Evolutionary conservation across 2,113 vertebrate species (phyloP), one percentile per base, ranked within the genome.

Genomic region (Neogale vison): DNA sequence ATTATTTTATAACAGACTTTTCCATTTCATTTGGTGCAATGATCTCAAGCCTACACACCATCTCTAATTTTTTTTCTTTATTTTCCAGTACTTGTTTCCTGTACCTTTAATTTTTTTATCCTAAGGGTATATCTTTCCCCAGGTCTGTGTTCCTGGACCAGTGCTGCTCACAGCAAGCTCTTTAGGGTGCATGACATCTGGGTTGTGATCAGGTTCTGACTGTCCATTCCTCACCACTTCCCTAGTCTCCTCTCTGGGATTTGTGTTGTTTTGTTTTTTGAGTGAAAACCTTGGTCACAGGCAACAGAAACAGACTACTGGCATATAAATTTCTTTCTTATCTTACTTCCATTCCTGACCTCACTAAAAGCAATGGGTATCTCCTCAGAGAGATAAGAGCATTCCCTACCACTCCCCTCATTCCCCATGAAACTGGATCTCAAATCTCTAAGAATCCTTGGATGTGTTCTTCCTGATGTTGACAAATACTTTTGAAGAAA

Each of bases 401-500:
- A 69, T 82, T 76, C 24, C 57, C n/a, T 69, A 20, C n/a, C 39
- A 65, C 29, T 67, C 20, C 52, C 17, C 13, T 59, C 29, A 23
- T 65, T 67, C 6, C n/a, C 45, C 23, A 69, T 18, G n/a, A 92
- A 57, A 82, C 76, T 50, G 39, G 47, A 82, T 74, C 39, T 93
- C 20, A 81, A n/a, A 13, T 52, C 31, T 86, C 21, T 91, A 55
- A 71, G n/a, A 88, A 61, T 59, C 50, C 23, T 71, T 95, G 39
- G 65, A 36, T 29, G 65, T 39, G n/a, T 76, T 92, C 80, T 82
- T 96, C 59, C 71, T 92, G 76, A 84, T 91, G 23, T 47, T 93
- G 69, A 83, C 76, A 88, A 67, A 61, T 79, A 77, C 61, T 77
- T 91, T 71, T n/a, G 31, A 91, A 76, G 52, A 94, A 76, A 61